Evolutionary conservation across 2,888 invertebrate genomes (phyloP).

Genomic region (Drosophila sordidula): DNA sequence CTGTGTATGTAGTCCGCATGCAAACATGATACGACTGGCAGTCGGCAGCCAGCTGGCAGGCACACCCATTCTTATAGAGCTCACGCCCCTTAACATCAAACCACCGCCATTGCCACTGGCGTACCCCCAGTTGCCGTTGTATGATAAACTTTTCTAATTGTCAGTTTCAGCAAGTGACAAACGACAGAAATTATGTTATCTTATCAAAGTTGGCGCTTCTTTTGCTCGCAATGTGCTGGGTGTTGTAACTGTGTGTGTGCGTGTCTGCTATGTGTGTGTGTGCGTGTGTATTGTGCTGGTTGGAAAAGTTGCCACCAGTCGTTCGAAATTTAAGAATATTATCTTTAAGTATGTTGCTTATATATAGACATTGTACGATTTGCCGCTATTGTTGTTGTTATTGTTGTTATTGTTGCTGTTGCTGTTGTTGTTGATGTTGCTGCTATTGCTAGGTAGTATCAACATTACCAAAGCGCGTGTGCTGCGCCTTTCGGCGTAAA

Average conservation of each 20-base stretch:
- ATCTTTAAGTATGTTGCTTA: slow-evolving; percentile 62
- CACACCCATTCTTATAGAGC: slow-evolving; percentile 52
- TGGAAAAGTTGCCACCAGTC: slow-evolving; percentile 40
- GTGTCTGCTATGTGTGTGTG: slow-evolving; percentile 2
- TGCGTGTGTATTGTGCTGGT: slow-evolving; percentile 41
- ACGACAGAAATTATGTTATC: slow-evolving; percentile 82
- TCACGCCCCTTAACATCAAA: slow-evolving; percentile 53
- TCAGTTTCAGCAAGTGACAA: slow-evolving; percentile 82
- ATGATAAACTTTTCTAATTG: slow-evolving; percentile 82
- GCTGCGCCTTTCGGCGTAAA: slow-evolving; percentile 63
- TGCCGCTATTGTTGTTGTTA: slow-evolving; percentile 28
- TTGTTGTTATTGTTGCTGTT: slow-evolving; percentile 30
- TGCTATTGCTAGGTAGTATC: slow-evolving; percentile 64
- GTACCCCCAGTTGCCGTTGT: slow-evolving; percentile 49
- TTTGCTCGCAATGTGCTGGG: slow-evolving; percentile 48
- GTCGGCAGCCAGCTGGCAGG: slow-evolving; percentile 11
- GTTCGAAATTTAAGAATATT: slow-evolving; percentile 71
- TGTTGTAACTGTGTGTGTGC: slow-evolving; percentile 1
- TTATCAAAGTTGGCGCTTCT: slow-evolving; percentile 77
- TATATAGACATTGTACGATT: slow-evolving; percentile 17
- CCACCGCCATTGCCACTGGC: slow-evolving; percentile 25
- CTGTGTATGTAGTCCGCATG: slow-evolving; percentile 31
- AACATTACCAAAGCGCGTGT: slow-evolving; percentile 75
- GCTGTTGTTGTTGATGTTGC: slow-evolving; percentile 27
- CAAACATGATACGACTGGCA: slow-evolving; percentile 58